Evolutionary conservation across 2,888 invertebrate species (phyloP).

Genomic region (Lottia gigantea): DNA sequence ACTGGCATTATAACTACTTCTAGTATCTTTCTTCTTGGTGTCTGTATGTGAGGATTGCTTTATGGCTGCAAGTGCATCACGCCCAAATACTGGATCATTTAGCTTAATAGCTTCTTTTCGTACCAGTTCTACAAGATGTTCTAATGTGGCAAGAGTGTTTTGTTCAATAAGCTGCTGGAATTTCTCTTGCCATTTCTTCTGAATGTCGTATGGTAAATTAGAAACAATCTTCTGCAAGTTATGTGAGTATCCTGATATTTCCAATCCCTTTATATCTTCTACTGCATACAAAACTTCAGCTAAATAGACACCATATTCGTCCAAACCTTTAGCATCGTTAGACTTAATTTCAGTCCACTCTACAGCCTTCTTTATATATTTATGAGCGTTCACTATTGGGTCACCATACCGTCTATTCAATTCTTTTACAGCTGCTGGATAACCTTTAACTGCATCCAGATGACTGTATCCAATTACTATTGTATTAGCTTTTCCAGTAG

Average conservation of each 20-base stretch:
- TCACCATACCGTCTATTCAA: neutral
- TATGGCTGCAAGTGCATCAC: neutral
- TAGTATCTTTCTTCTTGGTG: conserved; percentile 5
- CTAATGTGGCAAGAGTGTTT: conserved; percentile 14
- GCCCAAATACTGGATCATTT: conserved; percentile 3
- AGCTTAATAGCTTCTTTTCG: neutral
- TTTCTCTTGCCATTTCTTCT: neutral
- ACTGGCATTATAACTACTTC: neutral
- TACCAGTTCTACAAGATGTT: neutral
- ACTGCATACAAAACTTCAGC: neutral
- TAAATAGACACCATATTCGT: neutral
- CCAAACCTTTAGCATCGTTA: neutral
- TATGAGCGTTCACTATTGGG: neutral
- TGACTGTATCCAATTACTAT: conserved; percentile 13
- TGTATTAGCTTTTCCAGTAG: too few species aligned
- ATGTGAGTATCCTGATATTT: neutral
- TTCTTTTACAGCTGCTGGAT: conserved; percentile 16
- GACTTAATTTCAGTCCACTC: neutral
- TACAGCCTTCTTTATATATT: neutral
- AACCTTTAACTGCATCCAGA: conserved; percentile 18
- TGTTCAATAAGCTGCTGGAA: neutral
- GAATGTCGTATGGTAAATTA: neutral
- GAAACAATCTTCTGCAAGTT: neutral
- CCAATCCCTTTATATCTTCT: neutral
- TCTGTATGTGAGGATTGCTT: neutral